Percentiles rank a stretch among this genome's conserved stretches.
Evolutionary conservation across 2,888 invertebrate genomes (phyloP).

Genomic region (Smittia aterrima): DNA sequence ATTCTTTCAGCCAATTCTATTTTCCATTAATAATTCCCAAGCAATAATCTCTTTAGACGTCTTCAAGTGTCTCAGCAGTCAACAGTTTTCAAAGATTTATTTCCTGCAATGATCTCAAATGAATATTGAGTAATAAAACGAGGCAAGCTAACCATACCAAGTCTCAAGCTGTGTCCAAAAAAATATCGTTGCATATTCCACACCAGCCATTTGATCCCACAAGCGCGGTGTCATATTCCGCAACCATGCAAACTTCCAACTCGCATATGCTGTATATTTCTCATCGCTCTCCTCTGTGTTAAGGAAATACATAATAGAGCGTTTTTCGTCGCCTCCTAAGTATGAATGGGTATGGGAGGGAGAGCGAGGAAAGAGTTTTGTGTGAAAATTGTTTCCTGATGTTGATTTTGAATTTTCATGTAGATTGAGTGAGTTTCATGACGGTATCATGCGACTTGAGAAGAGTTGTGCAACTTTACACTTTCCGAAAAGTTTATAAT

Average conservation of each 20-base stretch:
- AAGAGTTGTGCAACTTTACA: not conserved
- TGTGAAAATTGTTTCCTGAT: conserved; percentile 40
- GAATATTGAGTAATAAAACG: conserved; percentile 14
- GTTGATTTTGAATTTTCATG: conserved; percentile 37
- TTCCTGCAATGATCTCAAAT: not conserved
- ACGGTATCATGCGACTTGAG: not conserved
- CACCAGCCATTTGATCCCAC: too few species aligned
- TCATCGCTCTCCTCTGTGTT: not conserved
- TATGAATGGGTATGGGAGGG: not conserved
- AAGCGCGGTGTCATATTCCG: too few species aligned
- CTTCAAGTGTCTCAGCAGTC: not conserved
- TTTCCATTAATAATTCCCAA: too few species aligned
- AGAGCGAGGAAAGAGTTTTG: conserved; percentile 13
- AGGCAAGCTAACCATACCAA: not conserved
- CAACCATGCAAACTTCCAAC: conserved; percentile 19
- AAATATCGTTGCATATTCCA: not conserved
- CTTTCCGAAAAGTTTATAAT: not conserved
- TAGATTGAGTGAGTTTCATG: conserved; percentile 27
- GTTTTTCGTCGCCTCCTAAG: conserved; percentile 29
- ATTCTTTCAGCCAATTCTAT: too few species aligned
- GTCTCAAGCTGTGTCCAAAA: conserved; percentile 21
- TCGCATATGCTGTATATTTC: conserved; percentile 9
- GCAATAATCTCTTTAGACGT: too few species aligned
- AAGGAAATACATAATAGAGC: conserved; percentile 24
- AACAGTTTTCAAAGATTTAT: conserved; percentile 3